Evolutionary conservation across 2,113 vertebrate species (phyloP).

Genomic region (Pterocles orientalis): DNA sequence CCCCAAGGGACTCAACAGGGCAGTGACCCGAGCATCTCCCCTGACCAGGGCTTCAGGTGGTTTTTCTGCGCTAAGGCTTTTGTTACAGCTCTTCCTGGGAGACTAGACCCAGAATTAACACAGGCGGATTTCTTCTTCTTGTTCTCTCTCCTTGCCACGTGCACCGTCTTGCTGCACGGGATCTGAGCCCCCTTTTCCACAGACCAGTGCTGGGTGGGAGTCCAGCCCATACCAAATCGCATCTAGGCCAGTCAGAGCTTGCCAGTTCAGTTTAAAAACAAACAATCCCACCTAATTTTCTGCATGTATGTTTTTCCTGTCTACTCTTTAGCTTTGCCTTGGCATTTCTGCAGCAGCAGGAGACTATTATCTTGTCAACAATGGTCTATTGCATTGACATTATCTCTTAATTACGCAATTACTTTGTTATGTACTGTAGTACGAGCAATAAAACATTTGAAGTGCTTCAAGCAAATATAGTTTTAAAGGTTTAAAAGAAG

Average conservation of each 20-base stretch:
- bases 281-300: slow-evolving; percentile 35
- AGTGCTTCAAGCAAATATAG: slow-evolving; percentile 63
- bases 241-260: slow-evolving; percentile 13
- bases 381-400: slow-evolving; percentile 74
- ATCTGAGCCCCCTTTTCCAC: neutral
- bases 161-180: neutral
- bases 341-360: slow-evolving; percentile 69
- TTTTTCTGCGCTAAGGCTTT: neutral
- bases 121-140: neutral
- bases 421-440: slow-evolving; percentile 73
- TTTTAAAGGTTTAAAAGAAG: slow-evolving; percentile 54
- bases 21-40: neutral
- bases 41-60: rapidly evolving
- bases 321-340: slow-evolving; percentile 58
- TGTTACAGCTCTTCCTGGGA: neutral
- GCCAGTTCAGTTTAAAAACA: slow-evolving; percentile 33
- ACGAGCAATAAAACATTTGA: slow-evolving; percentile 71
- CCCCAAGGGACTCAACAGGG: neutral
- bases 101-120: neutral
- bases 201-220: neutral
- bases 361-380: slow-evolving; percentile 78
- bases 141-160: rapidly evolving
- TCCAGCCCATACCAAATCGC: neutral
- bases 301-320: slow-evolving; percentile 40
- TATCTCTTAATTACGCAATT: slow-evolving; percentile 82